Evolutionary conservation across 64 coral and sea anemone species (phyloP).

Genomic region (Dendrophyllia cribrosa): DNA sequence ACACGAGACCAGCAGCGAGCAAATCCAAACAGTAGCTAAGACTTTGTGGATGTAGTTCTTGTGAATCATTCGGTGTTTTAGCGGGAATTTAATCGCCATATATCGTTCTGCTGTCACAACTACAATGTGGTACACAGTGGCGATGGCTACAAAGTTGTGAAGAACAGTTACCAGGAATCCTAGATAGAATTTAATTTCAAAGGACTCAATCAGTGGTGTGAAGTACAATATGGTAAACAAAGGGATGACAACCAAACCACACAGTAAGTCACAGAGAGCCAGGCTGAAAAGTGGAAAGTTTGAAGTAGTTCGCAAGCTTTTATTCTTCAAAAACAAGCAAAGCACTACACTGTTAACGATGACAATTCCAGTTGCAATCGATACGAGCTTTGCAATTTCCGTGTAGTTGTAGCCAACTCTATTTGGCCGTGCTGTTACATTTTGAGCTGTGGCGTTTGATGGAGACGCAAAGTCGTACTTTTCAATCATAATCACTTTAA

Average conservation of each 20-base stretch:
- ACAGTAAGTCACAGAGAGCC: conserved; percentile 10
- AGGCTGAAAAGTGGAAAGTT: conserved; percentile 47
- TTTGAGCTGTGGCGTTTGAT: background rate
- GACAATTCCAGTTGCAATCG: conserved; percentile 14
- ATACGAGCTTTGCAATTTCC: background rate
- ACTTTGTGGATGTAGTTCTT: background rate
- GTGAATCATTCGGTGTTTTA: background rate
- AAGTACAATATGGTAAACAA: background rate
- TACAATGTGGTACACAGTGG: conserved; percentile 12
- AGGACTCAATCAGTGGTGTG: background rate
- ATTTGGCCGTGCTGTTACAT: background rate
- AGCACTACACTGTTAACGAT: conserved; percentile 22
- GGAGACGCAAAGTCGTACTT: background rate
- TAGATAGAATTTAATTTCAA: background rate
- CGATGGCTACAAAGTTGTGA: conserved; percentile 37
- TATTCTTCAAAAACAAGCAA: conserved; percentile 10
- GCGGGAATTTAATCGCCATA: conserved; percentile 28
- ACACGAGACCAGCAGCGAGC: background rate
- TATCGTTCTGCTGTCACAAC: conserved; percentile 27
- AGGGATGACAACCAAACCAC: conserved; percentile 3
- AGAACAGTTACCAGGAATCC: conserved; percentile 28
- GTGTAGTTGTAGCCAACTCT: background rate
- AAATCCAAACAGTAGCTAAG: background rate
- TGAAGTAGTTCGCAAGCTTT: conserved; percentile 3
- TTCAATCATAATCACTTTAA: background rate